phyloP scores from a whole-genome alignment of 2,888 invertebrate genomes.

The Cybosia mesomella region DNA sequence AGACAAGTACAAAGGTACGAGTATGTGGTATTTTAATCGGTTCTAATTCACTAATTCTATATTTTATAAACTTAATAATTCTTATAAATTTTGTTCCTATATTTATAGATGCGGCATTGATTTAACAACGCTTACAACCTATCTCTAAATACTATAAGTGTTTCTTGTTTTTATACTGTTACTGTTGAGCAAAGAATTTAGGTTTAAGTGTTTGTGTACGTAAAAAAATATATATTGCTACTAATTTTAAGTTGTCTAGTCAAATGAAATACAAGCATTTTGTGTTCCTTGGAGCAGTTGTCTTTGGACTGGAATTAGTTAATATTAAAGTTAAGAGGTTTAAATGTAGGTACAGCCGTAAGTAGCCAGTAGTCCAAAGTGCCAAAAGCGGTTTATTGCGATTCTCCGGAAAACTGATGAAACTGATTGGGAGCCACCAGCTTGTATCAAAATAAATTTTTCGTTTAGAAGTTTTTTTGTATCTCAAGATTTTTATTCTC shows the following conservation, averaged over 20 bases:
- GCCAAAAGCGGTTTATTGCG: background rate
- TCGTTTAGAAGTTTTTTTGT: background rate
- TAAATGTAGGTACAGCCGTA: slow-evolving; percentile 5
- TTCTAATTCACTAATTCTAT: background rate
- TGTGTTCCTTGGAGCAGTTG: slow-evolving; percentile 31
- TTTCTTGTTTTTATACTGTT: slow-evolving; percentile 34
- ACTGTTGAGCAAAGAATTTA: slow-evolving; percentile 37
- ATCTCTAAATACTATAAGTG: slow-evolving; percentile 17
- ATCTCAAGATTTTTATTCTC: background rate
- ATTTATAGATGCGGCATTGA: background rate
- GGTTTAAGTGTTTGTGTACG: slow-evolving; percentile 37
- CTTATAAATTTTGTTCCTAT: background rate
- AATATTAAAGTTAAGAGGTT: slow-evolving; percentile 10
- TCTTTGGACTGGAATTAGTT: slow-evolving; percentile 45
- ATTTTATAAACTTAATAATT: background rate
- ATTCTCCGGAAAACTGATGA: background rate
- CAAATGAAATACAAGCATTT: slow-evolving; percentile 39
- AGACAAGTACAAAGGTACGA: slow-evolving; percentile 19
- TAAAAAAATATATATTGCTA: slow-evolving; percentile 16
- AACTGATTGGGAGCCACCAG: no score
- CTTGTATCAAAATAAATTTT: no score
- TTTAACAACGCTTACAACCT: slow-evolving; percentile 12
- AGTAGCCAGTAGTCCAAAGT: background rate
- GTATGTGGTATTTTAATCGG: background rate
- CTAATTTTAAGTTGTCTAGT: slow-evolving; percentile 47